Base-by-base conservation (phyloP, 2,797 vertebrate genomes). In the Enoplosus armatus region DNA sequence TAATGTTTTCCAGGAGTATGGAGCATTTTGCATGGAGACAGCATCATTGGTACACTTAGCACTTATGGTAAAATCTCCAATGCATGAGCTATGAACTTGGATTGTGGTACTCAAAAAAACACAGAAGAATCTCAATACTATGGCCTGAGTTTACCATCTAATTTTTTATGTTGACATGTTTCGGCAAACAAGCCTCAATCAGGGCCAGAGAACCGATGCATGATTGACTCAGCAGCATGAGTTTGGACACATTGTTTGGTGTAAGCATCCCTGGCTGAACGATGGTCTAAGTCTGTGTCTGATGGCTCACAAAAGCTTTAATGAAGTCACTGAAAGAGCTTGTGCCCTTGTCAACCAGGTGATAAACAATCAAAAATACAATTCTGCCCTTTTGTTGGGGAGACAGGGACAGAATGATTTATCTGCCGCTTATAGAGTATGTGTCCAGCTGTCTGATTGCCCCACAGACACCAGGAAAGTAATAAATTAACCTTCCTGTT, bases 351-450 rank as follows among this genome's bases (percentile, higher is more conserved):
- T 66, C 72, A 74, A 50, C 27, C 51, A 74, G 27, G 35, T 59
- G 43, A 76, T 83, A 77, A 78, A 76, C 67, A 79, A 74, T 79
- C 41, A 62, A 75, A 76, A 54, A 66, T 48, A 61, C 6, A 58
- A 45, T 33, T 54, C 24, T 56, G 41, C 56, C 53, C 61, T 64
- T 77, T 72, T 62, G 50, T 84, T 66, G 14, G 6, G 3, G 60
- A 60, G n/a, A 72, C 53, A 65, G 31, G 2, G 3, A 35, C 35
- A 73, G 33, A 47, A 43, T 59, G 55, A 80, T 72, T 65, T 70
- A n/a, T 75, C 54, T 47, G 0, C 50, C 37, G 63, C 14, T 18
- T 66, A 71, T 33, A 50, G 29, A 76, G 5, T 69, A 72, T 48
- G 59, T 76, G 43, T 59, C 66, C 22, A 65, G 26, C 53, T 82